phyloP scores from a whole-genome alignment of 64 coral and sea anemone genomes.

The Platygyra sinensis region DNA sequence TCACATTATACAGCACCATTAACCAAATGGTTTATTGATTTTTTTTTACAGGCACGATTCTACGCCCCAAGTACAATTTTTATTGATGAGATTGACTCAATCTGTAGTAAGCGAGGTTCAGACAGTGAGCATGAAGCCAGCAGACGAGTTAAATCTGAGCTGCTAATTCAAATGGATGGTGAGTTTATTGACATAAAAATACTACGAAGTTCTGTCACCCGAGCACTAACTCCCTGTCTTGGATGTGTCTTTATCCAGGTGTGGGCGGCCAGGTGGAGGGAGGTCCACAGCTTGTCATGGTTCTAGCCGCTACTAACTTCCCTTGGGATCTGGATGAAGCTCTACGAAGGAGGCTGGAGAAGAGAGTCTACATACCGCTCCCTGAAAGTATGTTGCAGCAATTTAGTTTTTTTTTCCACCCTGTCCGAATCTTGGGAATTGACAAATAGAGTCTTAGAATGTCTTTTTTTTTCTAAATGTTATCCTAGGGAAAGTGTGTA shows the following conservation, averaged over 20 bases:
- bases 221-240: no score
- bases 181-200: no score
- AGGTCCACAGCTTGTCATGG: slow-evolving; percentile 89
- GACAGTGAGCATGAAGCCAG: slow-evolving; percentile 99
- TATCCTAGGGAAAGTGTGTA: no score
- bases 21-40: no score
- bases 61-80: slow-evolving; percentile 99
- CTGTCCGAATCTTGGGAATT: no score
- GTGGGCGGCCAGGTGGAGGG: no score
- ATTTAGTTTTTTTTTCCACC: neutral
- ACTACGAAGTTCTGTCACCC: no score
- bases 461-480: no score
- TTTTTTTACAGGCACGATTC: slow-evolving; percentile 85
- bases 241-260: no score
- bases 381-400: slow-evolving; percentile 73
- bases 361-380: slow-evolving; percentile 95
- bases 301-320: slow-evolving; percentile 98
- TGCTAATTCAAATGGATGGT: no score
- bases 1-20: no score
- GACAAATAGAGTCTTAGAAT: no score
- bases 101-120: slow-evolving; percentile 93
- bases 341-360: slow-evolving; percentile 91
- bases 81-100: slow-evolving; percentile 98
- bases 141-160: slow-evolving; percentile 92
- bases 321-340: slow-evolving; percentile 99